Evolutionary conservation across 1,140 invertebrate genomes (phyloP).

Genomic region (Ganaspis sp.): DNA sequence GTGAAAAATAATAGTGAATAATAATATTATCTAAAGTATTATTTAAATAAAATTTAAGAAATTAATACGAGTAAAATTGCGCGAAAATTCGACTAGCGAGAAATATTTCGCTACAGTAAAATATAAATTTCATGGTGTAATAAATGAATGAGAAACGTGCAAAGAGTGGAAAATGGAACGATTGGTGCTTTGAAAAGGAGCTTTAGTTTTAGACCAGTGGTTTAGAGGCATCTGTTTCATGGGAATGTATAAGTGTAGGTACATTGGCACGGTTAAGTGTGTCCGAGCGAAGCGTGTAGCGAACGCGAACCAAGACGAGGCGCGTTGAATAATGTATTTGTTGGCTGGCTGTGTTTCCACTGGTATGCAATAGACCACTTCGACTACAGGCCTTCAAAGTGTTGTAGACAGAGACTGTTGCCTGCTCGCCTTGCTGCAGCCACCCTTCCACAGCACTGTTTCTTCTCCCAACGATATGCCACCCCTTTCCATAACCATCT

Average conservation of each 20-base stretch:
- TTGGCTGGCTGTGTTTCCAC: slow-evolving; percentile 28
- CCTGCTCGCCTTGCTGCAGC: neutral
- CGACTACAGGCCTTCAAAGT: neutral
- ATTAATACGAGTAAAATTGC: too few species aligned
- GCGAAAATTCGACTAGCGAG: too few species aligned
- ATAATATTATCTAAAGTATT: too few species aligned
- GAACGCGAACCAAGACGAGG: slow-evolving; percentile 35
- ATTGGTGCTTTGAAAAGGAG: too few species aligned
- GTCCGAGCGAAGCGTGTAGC: neutral
- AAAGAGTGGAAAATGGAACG: too few species aligned
- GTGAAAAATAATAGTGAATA: too few species aligned
- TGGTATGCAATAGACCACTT: neutral
- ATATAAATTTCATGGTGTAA: too few species aligned
- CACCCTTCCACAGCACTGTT: neutral
- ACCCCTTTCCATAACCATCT: slow-evolving; percentile 26
- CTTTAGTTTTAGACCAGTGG: neutral
- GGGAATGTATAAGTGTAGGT: neutral
- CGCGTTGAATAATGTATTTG: slow-evolving; percentile 50
- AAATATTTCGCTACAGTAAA: too few species aligned
- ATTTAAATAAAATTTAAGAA: too few species aligned
- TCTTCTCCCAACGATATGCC: neutral
- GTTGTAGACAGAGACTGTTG: neutral
- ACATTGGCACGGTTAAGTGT: neutral
- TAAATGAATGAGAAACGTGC: too few species aligned
- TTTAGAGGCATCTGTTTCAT: slow-evolving; percentile 5